Evolutionary conservation across 1,140 invertebrate species (phyloP), one percentile per base, ranked within the genome.

Genomic region (Bicyclus anynana): DNA sequence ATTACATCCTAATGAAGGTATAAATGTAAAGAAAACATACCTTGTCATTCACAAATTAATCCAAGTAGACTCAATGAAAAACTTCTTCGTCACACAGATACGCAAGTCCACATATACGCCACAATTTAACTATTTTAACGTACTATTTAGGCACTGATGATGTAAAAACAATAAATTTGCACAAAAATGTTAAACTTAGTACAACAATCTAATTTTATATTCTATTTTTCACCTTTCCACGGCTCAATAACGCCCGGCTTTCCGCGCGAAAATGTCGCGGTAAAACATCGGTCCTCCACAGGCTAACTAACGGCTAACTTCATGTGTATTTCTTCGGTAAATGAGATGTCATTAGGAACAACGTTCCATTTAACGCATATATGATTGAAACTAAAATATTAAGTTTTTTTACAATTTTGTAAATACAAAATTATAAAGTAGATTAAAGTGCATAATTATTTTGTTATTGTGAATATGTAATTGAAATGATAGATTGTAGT

Each of bases 261-360:
- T 89, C 84, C 87, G 87, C 87, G 87, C 87, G 87, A 87, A 87
- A 89, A 89, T 87, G 81, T 86, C 84, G 87, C 86, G 84, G 78
- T 87, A 86, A 89, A 87, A 84, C 74, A 76, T 80, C 60, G 69
- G 62, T 59, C 46, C 76, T 62, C 72, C 61, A 57, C 65, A 72
- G 71, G 65, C 63, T 62, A 59, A 77, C 65, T 67, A 69, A 58
- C 51, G 29, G 62, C 82, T 81, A 82, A 79, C 80, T 89, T 89
- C 87, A 88, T 53, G 80, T 85, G 85, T 89, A 80, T 89, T 89
- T 89, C 86, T 77, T 80, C 81, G 86, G 78, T 80, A 80, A 82
- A 67, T 47, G 62, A 33, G 3, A 72, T 72, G 83, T 84, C 81
- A 82, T 59, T 62, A 61, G 26, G 13, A 37, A 46, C 10, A 13